Evolutionary conservation across 2,797 vertebrate genomes (phyloP).

Genomic region (Enteromius treurensis): DNA sequence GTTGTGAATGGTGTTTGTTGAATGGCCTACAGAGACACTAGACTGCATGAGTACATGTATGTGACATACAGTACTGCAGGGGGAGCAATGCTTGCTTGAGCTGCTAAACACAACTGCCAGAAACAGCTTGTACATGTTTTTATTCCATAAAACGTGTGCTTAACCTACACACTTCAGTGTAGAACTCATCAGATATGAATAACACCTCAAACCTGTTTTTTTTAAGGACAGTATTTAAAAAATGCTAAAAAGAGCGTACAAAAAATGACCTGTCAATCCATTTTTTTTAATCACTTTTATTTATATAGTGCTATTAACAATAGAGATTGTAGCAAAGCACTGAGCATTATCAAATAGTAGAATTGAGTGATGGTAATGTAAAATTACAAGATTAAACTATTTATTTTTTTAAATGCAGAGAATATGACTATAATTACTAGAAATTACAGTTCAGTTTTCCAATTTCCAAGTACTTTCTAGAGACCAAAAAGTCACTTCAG

Average conservation of each 20-base stretch:
- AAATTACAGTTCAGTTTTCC: too few species aligned
- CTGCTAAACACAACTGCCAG: background rate
- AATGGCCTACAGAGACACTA: background rate
- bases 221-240: background rate
- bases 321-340: too few species aligned
- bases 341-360: too few species aligned
- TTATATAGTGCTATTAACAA: too few species aligned
- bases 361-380: too few species aligned
- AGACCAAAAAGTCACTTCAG: background rate
- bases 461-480: background rate
- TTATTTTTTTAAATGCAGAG: too few species aligned
- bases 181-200: background rate
- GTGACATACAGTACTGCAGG: constrained; percentile 29
- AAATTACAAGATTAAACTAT: too few species aligned
- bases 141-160: background rate
- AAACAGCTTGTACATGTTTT: constrained; percentile 13
- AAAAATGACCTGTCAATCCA: too few species aligned
- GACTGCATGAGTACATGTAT: constrained; percentile 10
- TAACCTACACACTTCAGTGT: background rate
- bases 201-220: background rate
- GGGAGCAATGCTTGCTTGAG: constrained; percentile 12
- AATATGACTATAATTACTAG: too few species aligned
- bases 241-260: too few species aligned
- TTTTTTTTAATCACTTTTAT: too few species aligned
- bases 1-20: background rate